Percentiles rank a stretch among this genome's conserved stretches.
phyloP scores from a whole-genome alignment of 53 echinoderm and acorn worm species.

The Zoroaster sp. region DNA sequence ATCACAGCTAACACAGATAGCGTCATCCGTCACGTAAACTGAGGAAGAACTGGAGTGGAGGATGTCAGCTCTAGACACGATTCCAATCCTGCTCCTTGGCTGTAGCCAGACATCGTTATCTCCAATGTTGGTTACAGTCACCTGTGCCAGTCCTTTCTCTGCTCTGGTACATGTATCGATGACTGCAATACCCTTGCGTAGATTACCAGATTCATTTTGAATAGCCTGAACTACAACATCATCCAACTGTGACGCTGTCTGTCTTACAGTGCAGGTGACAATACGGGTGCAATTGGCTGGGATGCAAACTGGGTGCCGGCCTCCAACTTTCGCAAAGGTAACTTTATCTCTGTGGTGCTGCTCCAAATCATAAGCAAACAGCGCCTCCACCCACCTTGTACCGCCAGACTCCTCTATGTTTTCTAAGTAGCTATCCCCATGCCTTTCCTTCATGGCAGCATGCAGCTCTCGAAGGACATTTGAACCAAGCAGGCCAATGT shows the following conservation, averaged over 20 bases:
- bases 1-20: not conserved
- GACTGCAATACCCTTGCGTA: constrained; percentile 48
- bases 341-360: not conserved
- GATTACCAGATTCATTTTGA: not conserved
- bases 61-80: not conserved
- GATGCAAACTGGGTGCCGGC: constrained; percentile 17
- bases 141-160: constrained; percentile 19
- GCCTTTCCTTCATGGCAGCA: not conserved
- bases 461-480: constrained; percentile 33
- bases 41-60: not conserved
- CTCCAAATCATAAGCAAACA: constrained; percentile 31
- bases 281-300: constrained; percentile 22
- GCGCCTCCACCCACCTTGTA: not conserved
- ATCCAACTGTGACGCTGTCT: not conserved
- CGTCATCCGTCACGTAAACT: not conserved
- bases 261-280: constrained; percentile 30
- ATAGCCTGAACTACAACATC: constrained; percentile 20
- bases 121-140: constrained; percentile 17
- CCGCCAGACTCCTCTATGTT: not conserved
- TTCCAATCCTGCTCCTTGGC: constrained; percentile 17
- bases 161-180: not conserved
- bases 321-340: not conserved
- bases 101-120: constrained; percentile 48
- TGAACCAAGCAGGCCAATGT: constrained; percentile 32
- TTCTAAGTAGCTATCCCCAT: not conserved